These are phyloP conservation scores for Hesperia comma DNA, from an alignment of 2,888 invertebrate genomes.

Conservation along the genomic window DNA sequence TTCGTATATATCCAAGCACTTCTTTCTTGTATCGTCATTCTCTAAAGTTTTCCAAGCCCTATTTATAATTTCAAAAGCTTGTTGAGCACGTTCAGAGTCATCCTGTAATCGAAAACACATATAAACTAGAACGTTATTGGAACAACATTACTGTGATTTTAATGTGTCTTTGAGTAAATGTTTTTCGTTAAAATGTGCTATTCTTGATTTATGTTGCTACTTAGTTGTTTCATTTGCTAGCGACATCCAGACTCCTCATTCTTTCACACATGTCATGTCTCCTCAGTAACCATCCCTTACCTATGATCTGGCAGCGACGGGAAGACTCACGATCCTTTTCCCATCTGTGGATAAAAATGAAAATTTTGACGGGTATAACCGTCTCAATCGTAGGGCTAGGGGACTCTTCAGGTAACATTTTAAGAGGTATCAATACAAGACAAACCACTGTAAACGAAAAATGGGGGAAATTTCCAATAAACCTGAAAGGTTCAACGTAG, in stretches of 20 bases:
- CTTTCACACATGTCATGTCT: constrained; percentile 45
- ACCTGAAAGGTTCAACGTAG: background rate
- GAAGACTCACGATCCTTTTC: constrained; percentile 61
- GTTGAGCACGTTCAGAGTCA: constrained; percentile 96
- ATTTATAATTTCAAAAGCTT: constrained; percentile 96
- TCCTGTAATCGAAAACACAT: constrained; percentile 85
- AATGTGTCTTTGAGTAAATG: constrained; percentile 10
- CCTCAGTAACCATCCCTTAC: constrained; percentile 61
- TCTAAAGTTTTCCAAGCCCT: constrained; percentile 98
- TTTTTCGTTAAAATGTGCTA: constrained; percentile 30
- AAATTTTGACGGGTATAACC: constrained; percentile 81
- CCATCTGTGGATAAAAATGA: constrained; percentile 82
- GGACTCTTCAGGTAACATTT: constrained; percentile 24
- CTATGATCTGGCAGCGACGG: constrained; percentile 60
- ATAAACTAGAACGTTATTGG: background rate
- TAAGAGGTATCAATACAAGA: constrained; percentile 3
- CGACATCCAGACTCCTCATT: constrained; percentile 37
- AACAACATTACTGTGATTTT: constrained; percentile 11
- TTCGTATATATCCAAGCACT: constrained; percentile 97
- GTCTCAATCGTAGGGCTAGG: constrained; percentile 59
- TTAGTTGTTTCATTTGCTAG: constrained; percentile 8
- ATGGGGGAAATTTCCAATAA: background rate
- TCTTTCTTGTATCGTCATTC: constrained; percentile 95
- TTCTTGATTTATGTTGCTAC: constrained; percentile 27
- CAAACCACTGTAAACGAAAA: constrained; percentile 10